Conservation (phyloP, 2,113 vertebrate genomes). For the Hystrix cristata region DNA sequence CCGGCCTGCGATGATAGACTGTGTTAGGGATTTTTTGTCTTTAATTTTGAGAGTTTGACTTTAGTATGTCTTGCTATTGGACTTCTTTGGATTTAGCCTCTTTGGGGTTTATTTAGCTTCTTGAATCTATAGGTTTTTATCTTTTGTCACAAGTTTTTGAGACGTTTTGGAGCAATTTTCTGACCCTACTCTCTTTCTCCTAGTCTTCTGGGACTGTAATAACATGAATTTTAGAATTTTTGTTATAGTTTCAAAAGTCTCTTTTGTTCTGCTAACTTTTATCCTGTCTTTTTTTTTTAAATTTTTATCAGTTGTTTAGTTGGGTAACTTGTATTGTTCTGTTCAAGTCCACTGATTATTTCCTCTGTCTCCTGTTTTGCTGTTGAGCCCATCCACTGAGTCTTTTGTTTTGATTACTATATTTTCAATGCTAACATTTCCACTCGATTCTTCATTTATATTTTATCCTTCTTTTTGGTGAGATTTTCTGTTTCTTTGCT, state of each 20-base stretch:
- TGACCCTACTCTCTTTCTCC: background rate
- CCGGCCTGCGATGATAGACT: background rate
- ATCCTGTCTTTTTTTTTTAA: background rate
- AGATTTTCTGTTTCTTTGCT: background rate
- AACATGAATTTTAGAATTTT: background rate
- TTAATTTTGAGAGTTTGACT: background rate
- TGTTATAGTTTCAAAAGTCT: background rate
- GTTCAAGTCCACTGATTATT: background rate
- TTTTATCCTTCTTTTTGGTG: background rate
- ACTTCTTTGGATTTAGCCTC: background rate
- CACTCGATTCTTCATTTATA: background rate
- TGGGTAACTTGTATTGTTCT: background rate
- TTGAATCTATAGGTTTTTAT: background rate
- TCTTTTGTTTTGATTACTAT: background rate
- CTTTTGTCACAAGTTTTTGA: background rate
- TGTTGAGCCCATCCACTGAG: background rate
- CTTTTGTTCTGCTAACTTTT: background rate
- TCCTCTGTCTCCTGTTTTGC: background rate
- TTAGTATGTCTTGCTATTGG: background rate
- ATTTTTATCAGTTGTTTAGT: background rate
- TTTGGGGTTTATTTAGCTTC: background rate
- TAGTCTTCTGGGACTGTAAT: background rate
- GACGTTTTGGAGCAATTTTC: background rate
- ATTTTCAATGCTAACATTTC: background rate
- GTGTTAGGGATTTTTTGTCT: background rate